A percentile compares a stretch with the other conserved stretches of the same genome.
phyloP scores from a whole-genome alignment of 2,113 vertebrate genomes.

The Macaca nemestrina region DNA sequence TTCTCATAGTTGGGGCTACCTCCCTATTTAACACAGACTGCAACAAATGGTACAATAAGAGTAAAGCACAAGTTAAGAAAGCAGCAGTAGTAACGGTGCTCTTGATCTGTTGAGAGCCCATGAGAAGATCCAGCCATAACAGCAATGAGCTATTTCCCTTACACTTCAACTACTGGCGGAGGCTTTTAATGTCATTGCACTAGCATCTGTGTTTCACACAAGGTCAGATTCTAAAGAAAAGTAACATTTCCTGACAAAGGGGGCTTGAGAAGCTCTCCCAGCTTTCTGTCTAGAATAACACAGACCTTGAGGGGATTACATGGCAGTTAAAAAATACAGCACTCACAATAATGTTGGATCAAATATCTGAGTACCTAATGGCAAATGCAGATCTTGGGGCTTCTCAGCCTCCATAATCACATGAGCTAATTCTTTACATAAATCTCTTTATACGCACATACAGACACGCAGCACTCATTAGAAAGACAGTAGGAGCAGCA shows the following conservation, averaged over 20 bases:
- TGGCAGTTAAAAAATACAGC: not conserved
- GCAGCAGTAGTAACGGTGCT: fast-evolving
- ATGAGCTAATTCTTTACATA: not conserved
- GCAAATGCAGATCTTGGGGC: not conserved
- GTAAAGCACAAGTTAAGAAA: not conserved
- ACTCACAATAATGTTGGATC: not conserved
- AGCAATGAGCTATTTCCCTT: not conserved
- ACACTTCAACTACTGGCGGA: fast-evolving
- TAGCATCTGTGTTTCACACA: not conserved
- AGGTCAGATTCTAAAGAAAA: not conserved
- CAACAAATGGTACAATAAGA: fast-evolving
- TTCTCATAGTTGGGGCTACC: not conserved
- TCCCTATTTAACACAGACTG: not conserved
- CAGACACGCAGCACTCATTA: fast-evolving
- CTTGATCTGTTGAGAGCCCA: not conserved
- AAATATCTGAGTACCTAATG: not conserved
- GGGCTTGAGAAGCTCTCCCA: not conserved
- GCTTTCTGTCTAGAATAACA: not conserved
- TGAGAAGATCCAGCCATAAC: fast-evolving
- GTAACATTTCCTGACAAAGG: not conserved
- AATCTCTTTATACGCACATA: not conserved
- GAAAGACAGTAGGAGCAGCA: not conserved
- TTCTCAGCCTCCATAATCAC: not conserved
- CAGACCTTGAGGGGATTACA: not conserved
- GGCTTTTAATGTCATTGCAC: not conserved